Conservation (phyloP, 2,113 vertebrate species). For the Himantopus leucocephalus region DNA sequence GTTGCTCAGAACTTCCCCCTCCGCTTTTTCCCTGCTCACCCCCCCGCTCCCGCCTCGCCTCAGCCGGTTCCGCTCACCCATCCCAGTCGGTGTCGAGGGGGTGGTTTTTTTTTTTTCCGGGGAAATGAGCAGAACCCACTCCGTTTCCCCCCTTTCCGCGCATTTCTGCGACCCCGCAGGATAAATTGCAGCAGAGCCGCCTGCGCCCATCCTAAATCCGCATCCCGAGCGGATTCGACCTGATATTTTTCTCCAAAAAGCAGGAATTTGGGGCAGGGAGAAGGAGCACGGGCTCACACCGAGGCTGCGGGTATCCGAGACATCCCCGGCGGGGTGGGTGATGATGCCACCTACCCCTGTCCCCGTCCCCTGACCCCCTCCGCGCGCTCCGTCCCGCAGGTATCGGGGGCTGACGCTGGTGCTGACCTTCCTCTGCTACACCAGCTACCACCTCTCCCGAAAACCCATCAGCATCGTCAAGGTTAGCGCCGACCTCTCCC, state of each 20-base stretch:
- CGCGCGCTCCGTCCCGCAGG: slow-evolving; percentile 48
- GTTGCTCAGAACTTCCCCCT: no score
- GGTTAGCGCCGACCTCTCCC: slow-evolving; percentile 63
- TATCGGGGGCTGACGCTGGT: slow-evolving; percentile 87
- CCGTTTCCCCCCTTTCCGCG: fast-evolving
- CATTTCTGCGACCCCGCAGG: background rate
- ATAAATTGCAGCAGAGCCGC: background rate
- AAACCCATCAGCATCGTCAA: slow-evolving; percentile 98
- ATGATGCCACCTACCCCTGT: background rate
- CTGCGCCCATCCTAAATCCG: background rate
- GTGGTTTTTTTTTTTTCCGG: background rate
- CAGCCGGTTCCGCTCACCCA: background rate
- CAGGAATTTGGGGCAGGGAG: background rate
- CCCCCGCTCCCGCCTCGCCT: background rate
- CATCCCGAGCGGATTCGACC: no score
- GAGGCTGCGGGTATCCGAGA: background rate
- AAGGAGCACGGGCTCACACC: fast-evolving
- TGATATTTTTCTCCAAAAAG: background rate
- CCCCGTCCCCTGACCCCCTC: background rate
- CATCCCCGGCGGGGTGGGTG: fast-evolving
- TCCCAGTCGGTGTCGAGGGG: background rate
- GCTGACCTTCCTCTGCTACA: slow-evolving; percentile 92
- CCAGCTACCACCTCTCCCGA: slow-evolving; percentile 92
- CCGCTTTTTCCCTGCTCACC: no score
- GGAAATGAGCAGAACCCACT: background rate